A percentile compares a stretch with the other conserved stretches of the same genome.
These are phyloP conservation scores for Aporophyla lueneburgensis DNA, from an alignment of 2,888 invertebrate genomes.

Conservation along the genomic window DNA sequence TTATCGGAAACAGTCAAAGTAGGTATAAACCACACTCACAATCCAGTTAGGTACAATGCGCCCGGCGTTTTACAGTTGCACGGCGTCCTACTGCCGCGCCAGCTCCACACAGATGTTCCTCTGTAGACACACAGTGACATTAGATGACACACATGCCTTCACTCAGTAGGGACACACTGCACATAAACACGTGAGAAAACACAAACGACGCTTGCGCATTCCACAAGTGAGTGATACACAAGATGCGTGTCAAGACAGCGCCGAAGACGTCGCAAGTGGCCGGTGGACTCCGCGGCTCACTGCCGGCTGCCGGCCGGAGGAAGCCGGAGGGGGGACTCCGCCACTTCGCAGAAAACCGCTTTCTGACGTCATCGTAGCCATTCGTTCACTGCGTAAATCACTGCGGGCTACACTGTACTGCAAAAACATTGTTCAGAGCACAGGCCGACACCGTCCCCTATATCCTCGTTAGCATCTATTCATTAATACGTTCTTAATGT, in stretches of 20 bases:
- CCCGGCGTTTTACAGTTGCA: neutral
- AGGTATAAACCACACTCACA: constrained; percentile 9
- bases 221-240: constrained; percentile 9
- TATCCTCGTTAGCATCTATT: neutral
- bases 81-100: neutral
- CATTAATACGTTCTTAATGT: neutral
- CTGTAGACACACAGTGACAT: constrained; percentile 7
- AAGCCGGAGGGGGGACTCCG: constrained; percentile 37
- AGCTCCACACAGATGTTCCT: neutral
- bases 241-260: constrained; percentile 31
- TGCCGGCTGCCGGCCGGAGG: neutral
- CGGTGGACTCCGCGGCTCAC: constrained; percentile 24
- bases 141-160: constrained; percentile 1
- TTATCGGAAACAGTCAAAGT: neutral
- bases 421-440: neutral
- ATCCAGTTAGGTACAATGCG: constrained; percentile 4
- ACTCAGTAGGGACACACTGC: neutral
- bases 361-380: constrained; percentile 50
- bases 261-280: constrained; percentile 32
- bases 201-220: constrained; percentile 40
- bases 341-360: constrained; percentile 37
- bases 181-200: constrained; percentile 2
- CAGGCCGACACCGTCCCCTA: too few species aligned
- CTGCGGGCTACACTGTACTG: neutral
- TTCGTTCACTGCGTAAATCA: neutral